A percentile compares a stretch with the other conserved stretches of the same genome.
These are phyloP conservation scores for Macrotis lagotis DNA, from an alignment of 2,113 vertebrate genomes.

Conservation along the genomic window DNA sequence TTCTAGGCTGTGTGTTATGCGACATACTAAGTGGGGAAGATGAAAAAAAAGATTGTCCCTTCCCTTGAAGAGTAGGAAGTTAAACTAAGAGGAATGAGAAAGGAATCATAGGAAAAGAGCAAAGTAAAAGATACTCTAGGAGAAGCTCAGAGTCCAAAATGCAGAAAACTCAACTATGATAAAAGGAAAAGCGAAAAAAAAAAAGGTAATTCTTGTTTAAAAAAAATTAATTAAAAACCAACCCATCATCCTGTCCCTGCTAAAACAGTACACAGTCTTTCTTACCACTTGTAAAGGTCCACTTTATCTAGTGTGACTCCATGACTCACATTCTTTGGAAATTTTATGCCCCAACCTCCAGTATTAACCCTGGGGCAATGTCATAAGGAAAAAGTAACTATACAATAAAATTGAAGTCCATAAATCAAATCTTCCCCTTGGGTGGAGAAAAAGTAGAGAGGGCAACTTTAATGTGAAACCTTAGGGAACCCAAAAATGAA, in stretches of 20 bases:
- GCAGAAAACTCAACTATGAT: background rate
- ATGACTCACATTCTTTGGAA: background rate
- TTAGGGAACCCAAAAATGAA: background rate
- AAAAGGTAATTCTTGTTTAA: background rate
- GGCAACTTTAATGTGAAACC: background rate
- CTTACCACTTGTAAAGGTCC: background rate
- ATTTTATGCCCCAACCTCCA: background rate
- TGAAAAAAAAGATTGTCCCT: background rate
- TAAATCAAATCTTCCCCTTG: background rate
- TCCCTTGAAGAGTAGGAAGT: background rate
- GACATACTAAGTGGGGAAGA: background rate
- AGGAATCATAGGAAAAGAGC: background rate
- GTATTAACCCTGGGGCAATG: background rate
- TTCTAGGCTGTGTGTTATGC: background rate
- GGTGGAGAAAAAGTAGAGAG: background rate
- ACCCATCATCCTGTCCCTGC: background rate
- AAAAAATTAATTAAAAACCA: background rate
- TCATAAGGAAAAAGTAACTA: background rate
- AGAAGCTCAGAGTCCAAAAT: background rate
- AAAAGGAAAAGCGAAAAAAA: background rate
- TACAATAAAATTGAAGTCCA: background rate
- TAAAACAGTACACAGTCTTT: background rate
- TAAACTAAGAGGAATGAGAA: background rate
- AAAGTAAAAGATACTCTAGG: background rate
- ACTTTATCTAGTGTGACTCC: background rate